phyloP scores from a whole-genome alignment of 2,888 invertebrate genomes.

The Diloba caeruleocephala region DNA sequence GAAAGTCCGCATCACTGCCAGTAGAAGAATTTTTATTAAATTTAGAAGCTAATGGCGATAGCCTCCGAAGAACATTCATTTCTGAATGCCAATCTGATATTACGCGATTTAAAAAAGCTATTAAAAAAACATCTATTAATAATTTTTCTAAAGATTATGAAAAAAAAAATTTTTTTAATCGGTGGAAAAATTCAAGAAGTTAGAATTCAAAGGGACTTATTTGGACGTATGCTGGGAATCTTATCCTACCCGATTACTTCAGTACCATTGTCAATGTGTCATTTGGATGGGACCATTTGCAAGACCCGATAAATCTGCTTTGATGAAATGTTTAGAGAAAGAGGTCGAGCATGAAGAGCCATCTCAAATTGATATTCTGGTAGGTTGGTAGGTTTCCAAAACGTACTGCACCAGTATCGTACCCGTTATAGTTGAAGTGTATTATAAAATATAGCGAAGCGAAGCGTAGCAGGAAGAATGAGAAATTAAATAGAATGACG shows the following conservation, averaged over 20 bases:
- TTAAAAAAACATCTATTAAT: slow-evolving; percentile 8
- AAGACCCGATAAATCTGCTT: slow-evolving; percentile 36
- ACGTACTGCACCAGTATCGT: too few relatives aligned
- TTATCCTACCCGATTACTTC: slow-evolving; percentile 29
- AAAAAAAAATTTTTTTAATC: slow-evolving; percentile 8
- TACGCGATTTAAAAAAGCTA: slow-evolving; percentile 19
- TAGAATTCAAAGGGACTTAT: slow-evolving; percentile 13
- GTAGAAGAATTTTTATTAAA: slow-evolving; percentile 36
- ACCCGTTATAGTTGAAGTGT: too few relatives aligned
- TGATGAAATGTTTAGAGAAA: slow-evolving; percentile 26
- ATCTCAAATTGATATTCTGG: slow-evolving; percentile 14
- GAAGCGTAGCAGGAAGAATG: too few relatives aligned
- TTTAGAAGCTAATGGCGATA: slow-evolving; percentile 18
- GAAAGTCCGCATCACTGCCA: slow-evolving; percentile 34
- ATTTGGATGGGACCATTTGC: slow-evolving; percentile 41
- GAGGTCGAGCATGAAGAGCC: slow-evolving; percentile 12
- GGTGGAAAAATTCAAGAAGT: slow-evolving; percentile 11
- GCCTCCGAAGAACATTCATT: slow-evolving; percentile 8
- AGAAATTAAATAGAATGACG: too few relatives aligned
- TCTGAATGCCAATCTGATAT: slow-evolving; percentile 7
- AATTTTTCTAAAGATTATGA: slow-evolving; percentile 13
- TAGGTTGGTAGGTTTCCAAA: too few relatives aligned
- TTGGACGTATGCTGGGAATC: slow-evolving; percentile 18
- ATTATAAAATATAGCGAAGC: too few relatives aligned
- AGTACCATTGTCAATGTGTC: slow-evolving; percentile 31